Evolutionary conservation across 2,888 invertebrate species (phyloP).

Genomic region (Nomada goodeniana): DNA sequence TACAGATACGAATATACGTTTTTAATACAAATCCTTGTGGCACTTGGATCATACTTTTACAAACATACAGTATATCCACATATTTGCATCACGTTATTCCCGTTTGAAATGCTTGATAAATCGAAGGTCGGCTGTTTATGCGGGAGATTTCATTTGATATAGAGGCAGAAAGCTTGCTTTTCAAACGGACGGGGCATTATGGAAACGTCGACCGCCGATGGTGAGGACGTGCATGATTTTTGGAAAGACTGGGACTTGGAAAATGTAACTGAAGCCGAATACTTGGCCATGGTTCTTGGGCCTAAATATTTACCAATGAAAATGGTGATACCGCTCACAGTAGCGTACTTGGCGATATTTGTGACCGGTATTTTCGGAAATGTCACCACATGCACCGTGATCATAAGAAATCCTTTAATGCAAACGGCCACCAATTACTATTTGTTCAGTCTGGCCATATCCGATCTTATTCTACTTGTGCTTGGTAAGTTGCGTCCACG

Average conservation of each 20-base stretch:
- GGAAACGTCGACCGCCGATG: constrained; percentile 59
- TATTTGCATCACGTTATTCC: background rate
- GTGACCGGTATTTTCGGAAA: constrained; percentile 94
- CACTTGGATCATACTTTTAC: background rate
- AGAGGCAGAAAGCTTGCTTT: background rate
- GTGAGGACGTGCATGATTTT: constrained; percentile 67
- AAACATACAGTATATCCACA: background rate
- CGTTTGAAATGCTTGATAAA: constrained; percentile 8
- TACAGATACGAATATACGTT: constrained; percentile 25
- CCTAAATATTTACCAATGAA: constrained; percentile 83
- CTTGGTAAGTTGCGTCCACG: constrained; percentile 89
- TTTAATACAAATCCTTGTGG: constrained; percentile 12
- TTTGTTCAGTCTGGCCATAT: constrained; percentile 94
- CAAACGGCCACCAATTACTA: constrained; percentile 97
- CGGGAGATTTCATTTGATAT: background rate
- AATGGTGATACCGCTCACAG: constrained; percentile 86
- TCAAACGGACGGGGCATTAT: constrained; percentile 31
- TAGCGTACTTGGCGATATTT: constrained; percentile 91
- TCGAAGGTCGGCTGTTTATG: background rate
- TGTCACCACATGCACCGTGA: constrained; percentile 93
- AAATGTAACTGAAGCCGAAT: constrained; percentile 82
- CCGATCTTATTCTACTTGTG: constrained; percentile 92
- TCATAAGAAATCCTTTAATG: constrained; percentile 91
- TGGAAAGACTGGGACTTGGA: constrained; percentile 71
- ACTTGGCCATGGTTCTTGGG: constrained; percentile 81